A percentile compares a stretch with the other conserved stretches of the same genome.
Conservation (phyloP, 2,888 invertebrate species). For the Amiota mariae region DNA sequence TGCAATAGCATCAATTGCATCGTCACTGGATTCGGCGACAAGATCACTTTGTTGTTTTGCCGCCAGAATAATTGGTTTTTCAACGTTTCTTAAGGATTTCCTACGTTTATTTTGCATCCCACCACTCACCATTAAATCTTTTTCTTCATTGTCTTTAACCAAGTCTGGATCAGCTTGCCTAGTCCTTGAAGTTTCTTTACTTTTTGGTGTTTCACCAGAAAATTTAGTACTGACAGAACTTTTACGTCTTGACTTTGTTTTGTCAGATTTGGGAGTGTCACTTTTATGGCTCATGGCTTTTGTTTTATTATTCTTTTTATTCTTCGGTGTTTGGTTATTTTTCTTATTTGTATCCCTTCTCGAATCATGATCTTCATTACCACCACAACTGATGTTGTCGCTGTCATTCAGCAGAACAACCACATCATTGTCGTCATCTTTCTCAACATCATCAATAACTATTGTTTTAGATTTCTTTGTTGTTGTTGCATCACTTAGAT, state of each 20-base stretch:
- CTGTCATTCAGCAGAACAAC: constrained; percentile 16
- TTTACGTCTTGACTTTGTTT: too few relatives aligned
- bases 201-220: too few relatives aligned
- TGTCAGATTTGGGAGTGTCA: neutral
- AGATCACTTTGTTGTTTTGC: neutral
- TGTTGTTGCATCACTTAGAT: constrained; percentile 54
- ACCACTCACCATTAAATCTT: constrained; percentile 29
- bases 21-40: constrained; percentile 60
- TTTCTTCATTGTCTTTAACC: neutral
- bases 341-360: neutral
- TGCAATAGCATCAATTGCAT: constrained; percentile 51
- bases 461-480: constrained; percentile 31
- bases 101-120: constrained; percentile 57
- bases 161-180: neutral
- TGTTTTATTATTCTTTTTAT: neutral
- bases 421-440: constrained; percentile 41
- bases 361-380: neutral
- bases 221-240: too few relatives aligned
- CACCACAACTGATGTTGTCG: neutral
- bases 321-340: neutral
- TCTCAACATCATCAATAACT: constrained; percentile 31
- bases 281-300: constrained; percentile 7
- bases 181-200: neutral
- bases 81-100: constrained; percentile 47
- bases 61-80: constrained; percentile 4